These are phyloP conservation scores for Oophaga pumilio DNA, from an alignment of 2,113 vertebrate species.

Conservation along the genomic window DNA sequence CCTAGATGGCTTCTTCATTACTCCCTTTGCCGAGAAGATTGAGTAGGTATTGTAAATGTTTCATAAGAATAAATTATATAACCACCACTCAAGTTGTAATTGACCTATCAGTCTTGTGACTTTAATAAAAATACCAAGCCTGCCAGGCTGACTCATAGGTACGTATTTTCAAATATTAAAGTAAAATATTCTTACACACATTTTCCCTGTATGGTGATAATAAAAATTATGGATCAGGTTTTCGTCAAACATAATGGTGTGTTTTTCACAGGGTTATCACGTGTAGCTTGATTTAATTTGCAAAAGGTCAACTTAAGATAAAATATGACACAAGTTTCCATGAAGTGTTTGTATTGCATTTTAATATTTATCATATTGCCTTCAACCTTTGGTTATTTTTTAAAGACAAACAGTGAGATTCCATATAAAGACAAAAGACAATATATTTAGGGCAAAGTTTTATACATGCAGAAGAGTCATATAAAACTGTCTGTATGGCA, in stretches of 20 bases:
- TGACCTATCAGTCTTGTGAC: constrained; percentile 49
- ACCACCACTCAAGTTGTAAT: constrained; percentile 29
- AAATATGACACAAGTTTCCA: background rate
- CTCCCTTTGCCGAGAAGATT: constrained; percentile 44
- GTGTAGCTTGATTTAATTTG: background rate
- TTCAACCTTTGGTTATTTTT: background rate
- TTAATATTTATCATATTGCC: background rate
- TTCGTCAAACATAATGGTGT: background rate
- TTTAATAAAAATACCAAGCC: constrained; percentile 50
- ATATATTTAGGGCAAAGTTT: background rate
- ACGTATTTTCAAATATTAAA: constrained; percentile 44
- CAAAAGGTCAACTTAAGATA: background rate
- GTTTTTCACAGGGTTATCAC: constrained; percentile 1
- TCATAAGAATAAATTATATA: constrained; percentile 39
- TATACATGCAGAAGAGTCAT: background rate
- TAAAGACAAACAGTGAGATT: background rate
- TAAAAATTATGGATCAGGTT: constrained; percentile 10
- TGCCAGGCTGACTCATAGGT: constrained; percentile 7
- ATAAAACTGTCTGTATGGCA: too few relatives aligned
- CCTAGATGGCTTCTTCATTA: constrained; percentile 42
- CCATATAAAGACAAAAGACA: background rate
- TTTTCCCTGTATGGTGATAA: background rate
- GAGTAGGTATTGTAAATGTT: constrained; percentile 17
- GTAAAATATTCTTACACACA: constrained; percentile 25
- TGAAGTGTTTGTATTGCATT: constrained; percentile 19